Percentiles rank a stretch among this genome's conserved stretches.
Evolutionary conservation across 1,140 invertebrate genomes (phyloP).

Genomic region (Drosophila kepulauana): DNA sequence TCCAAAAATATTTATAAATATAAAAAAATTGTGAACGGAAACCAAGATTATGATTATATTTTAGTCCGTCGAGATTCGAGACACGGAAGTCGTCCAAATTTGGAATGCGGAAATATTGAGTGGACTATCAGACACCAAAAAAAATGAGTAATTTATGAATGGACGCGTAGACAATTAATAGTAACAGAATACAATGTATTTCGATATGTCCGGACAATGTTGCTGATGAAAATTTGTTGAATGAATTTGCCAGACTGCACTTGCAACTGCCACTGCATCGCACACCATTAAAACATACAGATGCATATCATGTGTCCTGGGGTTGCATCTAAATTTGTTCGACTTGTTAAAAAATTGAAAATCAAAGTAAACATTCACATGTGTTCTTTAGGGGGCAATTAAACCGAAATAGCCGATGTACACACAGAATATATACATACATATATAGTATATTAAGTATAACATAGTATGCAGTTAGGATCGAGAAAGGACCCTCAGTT

Average conservation of each 20-base stretch:
- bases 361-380: conserved; percentile 70
- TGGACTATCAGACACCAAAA: conserved; percentile 18
- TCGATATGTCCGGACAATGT: conserved; percentile 60
- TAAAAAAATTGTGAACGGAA: conserved; percentile 21
- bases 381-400: conserved; percentile 55
- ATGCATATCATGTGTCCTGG: conserved; percentile 46
- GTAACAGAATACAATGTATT: conserved; percentile 59
- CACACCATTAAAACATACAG: conserved; percentile 4
- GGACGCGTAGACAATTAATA: conserved; percentile 55
- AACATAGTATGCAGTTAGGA: conserved; percentile 35
- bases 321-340: conserved; percentile 41
- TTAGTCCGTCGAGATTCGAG: conserved; percentile 19
- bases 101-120: conserved; percentile 71
- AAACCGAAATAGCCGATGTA: conserved; percentile 37
- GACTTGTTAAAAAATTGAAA: conserved; percentile 40
- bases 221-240: conserved; percentile 46
- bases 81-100: conserved; percentile 30
- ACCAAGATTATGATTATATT: conserved; percentile 15
- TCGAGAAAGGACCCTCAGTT: conserved; percentile 42
- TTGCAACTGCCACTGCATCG: conserved; percentile 20
- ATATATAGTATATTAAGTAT: conserved; percentile 9
- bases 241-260: conserved; percentile 60
- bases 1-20: conserved; percentile 32
- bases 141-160: conserved; percentile 61
- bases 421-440: background rate